These are phyloP conservation scores for Meriones unguiculatus DNA, from an alignment of 2,113 vertebrate species.

Conservation along the genomic window DNA sequence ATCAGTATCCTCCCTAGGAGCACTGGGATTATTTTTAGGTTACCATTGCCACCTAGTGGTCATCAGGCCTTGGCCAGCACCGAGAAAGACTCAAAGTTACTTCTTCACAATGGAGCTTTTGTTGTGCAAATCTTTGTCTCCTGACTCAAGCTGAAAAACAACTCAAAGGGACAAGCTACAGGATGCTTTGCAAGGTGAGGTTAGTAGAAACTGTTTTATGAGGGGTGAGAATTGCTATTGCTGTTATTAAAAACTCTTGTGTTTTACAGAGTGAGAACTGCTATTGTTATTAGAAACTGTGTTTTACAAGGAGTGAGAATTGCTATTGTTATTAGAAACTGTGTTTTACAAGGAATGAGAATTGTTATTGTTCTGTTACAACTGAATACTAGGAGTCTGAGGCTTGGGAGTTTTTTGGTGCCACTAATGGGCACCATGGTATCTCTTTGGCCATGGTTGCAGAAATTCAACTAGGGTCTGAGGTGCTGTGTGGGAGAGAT, in stretches of 20 bases:
- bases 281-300: not conserved
- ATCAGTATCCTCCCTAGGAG: not conserved
- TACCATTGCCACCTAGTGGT: conserved; percentile 73
- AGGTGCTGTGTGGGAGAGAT: not conserved
- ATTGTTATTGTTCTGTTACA: not conserved
- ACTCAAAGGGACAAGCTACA: not conserved
- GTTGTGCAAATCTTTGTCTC: conserved; percentile 26
- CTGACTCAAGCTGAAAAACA: conserved; percentile 9
- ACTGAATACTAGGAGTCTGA: not conserved
- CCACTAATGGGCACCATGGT: no score
- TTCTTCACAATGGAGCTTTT: not conserved
- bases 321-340: not conserved
- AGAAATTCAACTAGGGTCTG: not conserved
- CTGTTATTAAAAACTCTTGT: no score
- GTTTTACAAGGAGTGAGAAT: not conserved
- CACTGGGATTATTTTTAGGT: not conserved
- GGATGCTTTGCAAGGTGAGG: not conserved
- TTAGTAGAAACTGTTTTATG: no score
- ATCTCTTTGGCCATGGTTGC: not conserved
- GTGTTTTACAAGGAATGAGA: not conserved
- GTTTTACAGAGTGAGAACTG: not conserved
- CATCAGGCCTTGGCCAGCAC: not conserved
- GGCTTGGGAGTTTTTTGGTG: not conserved
- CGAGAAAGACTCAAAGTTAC: not conserved
- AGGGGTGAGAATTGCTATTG: no score